A percentile compares a stretch with the other conserved stretches of the same genome.
These are phyloP conservation scores for Gavia stellata DNA, from an alignment of 2,113 vertebrate genomes.

Conservation along the genomic window DNA sequence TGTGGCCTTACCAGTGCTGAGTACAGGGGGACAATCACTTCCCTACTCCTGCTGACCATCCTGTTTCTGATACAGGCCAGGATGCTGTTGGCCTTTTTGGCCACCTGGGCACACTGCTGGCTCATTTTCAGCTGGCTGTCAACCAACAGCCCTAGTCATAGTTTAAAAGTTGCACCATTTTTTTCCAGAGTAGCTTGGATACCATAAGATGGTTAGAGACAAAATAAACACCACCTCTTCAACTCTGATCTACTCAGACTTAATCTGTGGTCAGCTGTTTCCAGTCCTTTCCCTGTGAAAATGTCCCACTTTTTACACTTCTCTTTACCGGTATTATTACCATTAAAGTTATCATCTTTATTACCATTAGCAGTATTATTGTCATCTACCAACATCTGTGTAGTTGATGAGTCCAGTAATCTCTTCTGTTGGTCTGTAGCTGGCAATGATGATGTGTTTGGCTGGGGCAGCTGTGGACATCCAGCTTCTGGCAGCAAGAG, in stretches of 20 bases:
- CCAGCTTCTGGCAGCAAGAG: not conserved
- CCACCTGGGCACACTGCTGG: not conserved
- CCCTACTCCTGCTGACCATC: not conserved
- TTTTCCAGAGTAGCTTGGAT: not conserved
- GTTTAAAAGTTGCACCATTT: not conserved
- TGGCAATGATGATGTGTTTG: not conserved
- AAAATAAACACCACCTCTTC: not conserved
- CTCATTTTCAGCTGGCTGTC: not conserved
- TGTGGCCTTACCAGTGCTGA: not conserved
- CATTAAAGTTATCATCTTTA: not conserved
- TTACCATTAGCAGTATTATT: too few relatives aligned
- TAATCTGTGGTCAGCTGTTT: not conserved
- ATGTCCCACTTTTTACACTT: not conserved
- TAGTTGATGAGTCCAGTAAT: not conserved
- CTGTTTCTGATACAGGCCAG: not conserved
- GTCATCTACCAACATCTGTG: not conserved
- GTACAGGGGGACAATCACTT: not conserved
- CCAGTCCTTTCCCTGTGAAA: not conserved
- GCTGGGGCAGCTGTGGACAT: not conserved
- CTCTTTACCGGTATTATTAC: not conserved
- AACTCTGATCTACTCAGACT: not conserved
- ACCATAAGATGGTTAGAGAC: not conserved
- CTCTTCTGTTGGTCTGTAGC: not conserved
- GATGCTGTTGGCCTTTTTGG: not conserved
- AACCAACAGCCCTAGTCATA: not conserved